Base-by-base conservation (phyloP, 2,113 vertebrate genomes). In the Acrocephalus arundinaceus region DNA sequence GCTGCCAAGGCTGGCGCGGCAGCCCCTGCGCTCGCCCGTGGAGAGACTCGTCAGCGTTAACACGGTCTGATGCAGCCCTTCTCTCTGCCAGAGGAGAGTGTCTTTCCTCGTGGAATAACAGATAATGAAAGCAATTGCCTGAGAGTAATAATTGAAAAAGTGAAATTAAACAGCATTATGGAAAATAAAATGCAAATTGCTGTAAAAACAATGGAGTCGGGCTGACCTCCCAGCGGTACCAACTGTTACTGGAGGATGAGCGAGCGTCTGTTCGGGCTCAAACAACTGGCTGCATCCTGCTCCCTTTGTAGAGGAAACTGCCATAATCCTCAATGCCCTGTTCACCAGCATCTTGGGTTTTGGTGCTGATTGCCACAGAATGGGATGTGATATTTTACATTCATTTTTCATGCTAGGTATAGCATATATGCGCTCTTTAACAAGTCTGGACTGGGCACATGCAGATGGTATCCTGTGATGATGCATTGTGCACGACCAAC, bases 61-160 rank as follows among this genome's bases (percentile, higher is more conserved):
- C 84, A 72, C 12, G 10, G 30, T 79, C 87, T 91, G 92, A 97
- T 96, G 78, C 86, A 72, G 84, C 93, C 87, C 59, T 52, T 93
- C 88, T 92, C 89, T 83, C 95, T 72, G 89, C 96, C 97, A 93
- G 95, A 95, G 93, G 97, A 97, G 92, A 95, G 95, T 93, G 95
- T 87, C 54, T 23, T 92, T 98, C 96, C 96, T 97, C 77, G 59
- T 96, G 95, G 97, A 97, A 93, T 95, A 96, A 85, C 92, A 92
- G 95, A 97, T 97, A 97, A 97, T 97, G 97, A 98, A 98, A 98
- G 95, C 86, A 85, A 89, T 97, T 97, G 97, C 96, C 97, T 95
- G 94, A 97, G 94, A 97, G 91, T 94, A 96, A 93, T 97, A 97
- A 97, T 95, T 97, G 95, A 93, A 97, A 93, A 96, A 97, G 89